Conservation (phyloP, 2,888 invertebrate species). For the Peribatodes rhomboidaria region DNA sequence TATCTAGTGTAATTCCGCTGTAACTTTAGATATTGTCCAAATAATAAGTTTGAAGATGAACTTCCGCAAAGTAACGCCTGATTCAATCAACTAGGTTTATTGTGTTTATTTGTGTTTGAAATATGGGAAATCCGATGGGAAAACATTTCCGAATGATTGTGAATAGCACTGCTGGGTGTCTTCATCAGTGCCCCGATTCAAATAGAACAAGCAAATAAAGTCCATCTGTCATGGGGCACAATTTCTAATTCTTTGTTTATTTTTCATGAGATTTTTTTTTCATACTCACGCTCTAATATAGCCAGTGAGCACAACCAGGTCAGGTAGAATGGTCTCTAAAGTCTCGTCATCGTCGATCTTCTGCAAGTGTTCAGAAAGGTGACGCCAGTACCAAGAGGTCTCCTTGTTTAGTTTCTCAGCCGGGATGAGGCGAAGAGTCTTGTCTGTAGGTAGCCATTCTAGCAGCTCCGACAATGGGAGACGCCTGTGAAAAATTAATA, state of each 20-base stretch:
- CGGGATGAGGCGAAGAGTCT: constrained; percentile 72
- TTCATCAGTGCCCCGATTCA: too few relatives aligned
- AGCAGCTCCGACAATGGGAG: constrained; percentile 79
- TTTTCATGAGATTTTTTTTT: neutral
- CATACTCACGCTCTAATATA: constrained; percentile 90
- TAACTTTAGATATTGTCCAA: too few relatives aligned
- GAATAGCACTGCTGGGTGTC: too few relatives aligned
- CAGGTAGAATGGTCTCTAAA: constrained; percentile 89
- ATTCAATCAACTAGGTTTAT: too few relatives aligned
- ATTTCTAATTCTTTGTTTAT: neutral
- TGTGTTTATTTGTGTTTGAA: too few relatives aligned
- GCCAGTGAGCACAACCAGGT: constrained; percentile 89
- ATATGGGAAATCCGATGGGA: too few relatives aligned
- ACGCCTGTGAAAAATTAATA: constrained; percentile 60
- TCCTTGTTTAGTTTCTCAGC: constrained; percentile 81
- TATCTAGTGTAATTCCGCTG: too few relatives aligned
- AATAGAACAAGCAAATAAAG: too few relatives aligned
- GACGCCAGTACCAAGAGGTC: constrained; percentile 84
- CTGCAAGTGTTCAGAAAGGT: constrained; percentile 79
- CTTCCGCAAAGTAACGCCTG: too few relatives aligned
- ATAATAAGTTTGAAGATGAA: too few relatives aligned
- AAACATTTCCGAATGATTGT: too few relatives aligned
- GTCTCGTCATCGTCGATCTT: constrained; percentile 84
- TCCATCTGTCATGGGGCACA: too few relatives aligned
- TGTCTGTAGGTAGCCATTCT: constrained; percentile 83